Percentiles rank a stretch among this genome's conserved stretches.
These are phyloP conservation scores for Delia radicum DNA, from an alignment of 1,140 invertebrate species.

Conservation along the genomic window DNA sequence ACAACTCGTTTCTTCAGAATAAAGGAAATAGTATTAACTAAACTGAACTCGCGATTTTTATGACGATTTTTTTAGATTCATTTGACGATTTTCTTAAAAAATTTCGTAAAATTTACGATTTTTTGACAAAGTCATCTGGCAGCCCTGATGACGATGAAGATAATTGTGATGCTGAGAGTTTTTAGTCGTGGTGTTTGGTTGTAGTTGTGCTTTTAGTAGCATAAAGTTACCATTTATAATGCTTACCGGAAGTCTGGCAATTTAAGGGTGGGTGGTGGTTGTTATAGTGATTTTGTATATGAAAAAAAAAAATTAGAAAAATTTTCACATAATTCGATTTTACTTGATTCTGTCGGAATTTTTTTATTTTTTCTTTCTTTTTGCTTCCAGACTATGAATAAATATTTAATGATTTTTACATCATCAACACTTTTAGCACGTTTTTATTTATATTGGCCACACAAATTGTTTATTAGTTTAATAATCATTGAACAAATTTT, in stretches of 20 bases:
- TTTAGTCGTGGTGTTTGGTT: too few species aligned
- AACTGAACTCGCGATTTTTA: too few species aligned
- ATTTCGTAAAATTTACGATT: too few species aligned
- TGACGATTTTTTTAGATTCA: too few species aligned
- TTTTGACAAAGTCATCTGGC: too few species aligned
- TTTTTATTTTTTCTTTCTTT: neutral
- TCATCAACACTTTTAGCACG: neutral
- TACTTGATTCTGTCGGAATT: neutral
- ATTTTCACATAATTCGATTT: neutral
- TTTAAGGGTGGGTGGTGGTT: constrained; percentile 10
- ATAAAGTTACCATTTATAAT: neutral
- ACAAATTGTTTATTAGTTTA: neutral
- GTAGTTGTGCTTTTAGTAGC: neutral
- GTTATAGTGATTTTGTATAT: neutral
- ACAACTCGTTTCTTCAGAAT: too few species aligned
- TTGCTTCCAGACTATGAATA: neutral
- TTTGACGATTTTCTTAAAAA: too few species aligned
- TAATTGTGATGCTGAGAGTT: too few species aligned
- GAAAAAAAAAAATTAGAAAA: neutral
- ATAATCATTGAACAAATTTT: neutral
- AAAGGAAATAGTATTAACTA: too few species aligned
- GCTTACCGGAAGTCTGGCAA: constrained; percentile 15
- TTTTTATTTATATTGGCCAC: neutral
- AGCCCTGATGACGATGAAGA: too few species aligned
- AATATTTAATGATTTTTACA: constrained; percentile 10